Evolutionary conservation across 2,113 vertebrate genomes (phyloP).

Genomic region (Prolemur simus): DNA sequence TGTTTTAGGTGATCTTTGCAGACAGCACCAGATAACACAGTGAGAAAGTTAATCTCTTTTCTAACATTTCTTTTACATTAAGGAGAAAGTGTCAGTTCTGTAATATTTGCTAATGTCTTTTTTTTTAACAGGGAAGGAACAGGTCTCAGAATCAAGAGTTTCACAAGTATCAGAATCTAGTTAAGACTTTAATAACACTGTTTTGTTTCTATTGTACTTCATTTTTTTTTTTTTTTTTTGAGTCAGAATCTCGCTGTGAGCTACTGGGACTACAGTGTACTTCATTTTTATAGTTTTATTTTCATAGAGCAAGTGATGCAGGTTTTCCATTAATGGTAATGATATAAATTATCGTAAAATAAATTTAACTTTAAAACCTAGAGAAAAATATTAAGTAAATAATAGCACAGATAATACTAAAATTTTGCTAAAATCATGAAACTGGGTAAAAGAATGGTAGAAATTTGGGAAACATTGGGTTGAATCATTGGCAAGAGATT

Average conservation of each 20-base stretch:
- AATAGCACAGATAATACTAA: not conserved
- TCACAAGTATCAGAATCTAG: not conserved
- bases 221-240: too few relatives aligned
- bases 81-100: not conserved
- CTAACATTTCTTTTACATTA: slow-evolving; percentile 8
- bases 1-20: not conserved
- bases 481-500: not conserved
- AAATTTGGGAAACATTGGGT: not conserved
- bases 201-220: not conserved
- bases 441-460: not conserved
- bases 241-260: too few relatives aligned
- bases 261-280: too few relatives aligned
- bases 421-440: not conserved
- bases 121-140: not conserved
- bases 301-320: not conserved
- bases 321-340: not conserved
- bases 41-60: not conserved
- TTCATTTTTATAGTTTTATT: not conserved
- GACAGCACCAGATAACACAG: not conserved
- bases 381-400: slow-evolving; percentile 9
- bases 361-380: slow-evolving; percentile 18
- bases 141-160: not conserved
- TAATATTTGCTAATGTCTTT: not conserved
- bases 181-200: not conserved
- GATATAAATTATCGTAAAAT: not conserved